Percentiles rank a stretch among this genome's conserved stretches.
Evolutionary conservation across 1,140 invertebrate genomes (phyloP).

Genomic region (Radopholus similis): DNA sequence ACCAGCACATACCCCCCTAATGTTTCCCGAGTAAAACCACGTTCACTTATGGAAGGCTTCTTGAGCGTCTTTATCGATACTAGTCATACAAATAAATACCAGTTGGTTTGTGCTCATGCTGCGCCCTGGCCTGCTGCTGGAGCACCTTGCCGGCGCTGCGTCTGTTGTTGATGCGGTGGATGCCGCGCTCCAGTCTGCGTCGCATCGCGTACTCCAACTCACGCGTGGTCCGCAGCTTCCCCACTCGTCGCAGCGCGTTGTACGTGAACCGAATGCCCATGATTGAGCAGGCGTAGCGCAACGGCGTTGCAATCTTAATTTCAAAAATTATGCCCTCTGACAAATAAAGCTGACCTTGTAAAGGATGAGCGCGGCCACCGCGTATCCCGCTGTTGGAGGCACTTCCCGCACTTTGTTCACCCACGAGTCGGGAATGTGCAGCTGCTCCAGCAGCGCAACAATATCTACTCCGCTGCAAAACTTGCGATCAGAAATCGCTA

Average conservation of each 20-base stretch:
- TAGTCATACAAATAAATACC: too few relatives aligned
- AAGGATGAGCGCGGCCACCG: slow-evolving; percentile 49
- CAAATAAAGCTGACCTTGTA: slow-evolving; percentile 44
- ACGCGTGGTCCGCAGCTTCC: slow-evolving; percentile 39
- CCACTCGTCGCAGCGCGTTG: slow-evolving; percentile 38
- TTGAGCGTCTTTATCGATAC: too few relatives aligned
- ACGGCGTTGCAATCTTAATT: slow-evolving; percentile 39
- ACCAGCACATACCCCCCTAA: too few relatives aligned
- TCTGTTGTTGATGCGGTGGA: slow-evolving; percentile 2
- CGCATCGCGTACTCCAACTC: slow-evolving; percentile 45
- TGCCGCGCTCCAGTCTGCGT: slow-evolving; percentile 18
- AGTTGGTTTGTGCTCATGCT: too few relatives aligned
- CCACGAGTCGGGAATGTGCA: slow-evolving; percentile 45
- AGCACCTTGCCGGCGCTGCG: neutral
- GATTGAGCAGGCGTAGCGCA: slow-evolving; percentile 49
- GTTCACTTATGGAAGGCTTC: too few relatives aligned
- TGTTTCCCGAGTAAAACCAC: too few relatives aligned
- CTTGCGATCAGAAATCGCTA: neutral
- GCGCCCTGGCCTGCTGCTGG: neutral
- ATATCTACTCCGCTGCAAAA: slow-evolving; percentile 46
- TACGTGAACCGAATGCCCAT: slow-evolving; percentile 43
- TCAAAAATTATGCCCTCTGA: neutral
- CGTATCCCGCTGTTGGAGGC: slow-evolving; percentile 40
- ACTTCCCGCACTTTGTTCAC: slow-evolving; percentile 47
- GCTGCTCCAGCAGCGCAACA: slow-evolving; percentile 35